These are phyloP conservation scores for Nephrocerus scutellatus DNA, from an alignment of 2,888 invertebrate genomes.

Conservation along the genomic window DNA sequence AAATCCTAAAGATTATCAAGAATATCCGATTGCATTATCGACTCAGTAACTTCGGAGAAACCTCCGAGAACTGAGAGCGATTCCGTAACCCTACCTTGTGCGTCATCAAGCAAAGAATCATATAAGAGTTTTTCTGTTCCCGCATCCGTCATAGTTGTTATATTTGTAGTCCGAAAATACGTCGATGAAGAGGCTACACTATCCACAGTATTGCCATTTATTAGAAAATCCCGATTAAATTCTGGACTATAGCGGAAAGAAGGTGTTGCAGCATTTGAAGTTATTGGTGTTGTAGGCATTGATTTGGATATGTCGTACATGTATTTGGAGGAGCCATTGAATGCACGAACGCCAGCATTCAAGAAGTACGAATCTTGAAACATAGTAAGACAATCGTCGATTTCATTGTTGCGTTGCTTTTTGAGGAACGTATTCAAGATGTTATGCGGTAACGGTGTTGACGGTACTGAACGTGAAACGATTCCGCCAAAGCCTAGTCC, in stretches of 20 bases:
- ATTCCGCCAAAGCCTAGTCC: slow-evolving; percentile 24
- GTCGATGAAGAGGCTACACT: slow-evolving; percentile 34
- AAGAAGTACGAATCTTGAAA: no score
- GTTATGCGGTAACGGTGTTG: slow-evolving; percentile 56
- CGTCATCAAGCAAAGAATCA: slow-evolving; percentile 12
- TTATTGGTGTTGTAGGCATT: slow-evolving; percentile 68
- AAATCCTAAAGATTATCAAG: slow-evolving; percentile 44
- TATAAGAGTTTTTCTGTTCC: slow-evolving; percentile 12
- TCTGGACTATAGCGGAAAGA: slow-evolving; percentile 54
- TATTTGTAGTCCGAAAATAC: slow-evolving; percentile 9
- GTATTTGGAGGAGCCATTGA: no score
- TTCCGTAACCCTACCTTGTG: slow-evolving; percentile 22
- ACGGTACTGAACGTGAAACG: slow-evolving; percentile 63
- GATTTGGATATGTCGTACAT: slow-evolving; percentile 64
- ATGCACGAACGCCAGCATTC: no score
- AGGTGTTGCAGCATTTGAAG: slow-evolving; percentile 49
- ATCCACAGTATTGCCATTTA: slow-evolving; percentile 57
- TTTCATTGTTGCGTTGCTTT: no score
- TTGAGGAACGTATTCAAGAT: no score
- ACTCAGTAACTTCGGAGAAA: slow-evolving; percentile 36
- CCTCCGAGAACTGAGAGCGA: slow-evolving; percentile 17
- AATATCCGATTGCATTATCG: slow-evolving; percentile 43
- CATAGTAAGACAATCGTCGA: no score
- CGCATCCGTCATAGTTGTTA: slow-evolving; percentile 14
- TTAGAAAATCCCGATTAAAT: slow-evolving; percentile 51